phyloP scores from a whole-genome alignment of 2,113 vertebrate genomes.

The Hemichromis elongatus region DNA sequence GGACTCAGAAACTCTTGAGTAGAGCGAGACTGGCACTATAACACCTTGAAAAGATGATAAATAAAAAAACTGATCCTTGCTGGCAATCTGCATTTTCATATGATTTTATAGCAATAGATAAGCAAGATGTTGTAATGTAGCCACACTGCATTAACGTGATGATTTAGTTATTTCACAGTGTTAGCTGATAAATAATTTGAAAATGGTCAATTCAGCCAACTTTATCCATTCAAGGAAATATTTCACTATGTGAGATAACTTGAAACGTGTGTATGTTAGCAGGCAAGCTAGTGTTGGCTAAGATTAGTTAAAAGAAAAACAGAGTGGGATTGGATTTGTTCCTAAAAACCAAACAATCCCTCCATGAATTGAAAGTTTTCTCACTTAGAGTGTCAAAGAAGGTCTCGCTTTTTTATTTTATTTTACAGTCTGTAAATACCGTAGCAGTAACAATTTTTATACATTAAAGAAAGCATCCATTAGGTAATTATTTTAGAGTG shows the following conservation, averaged over 20 bases:
- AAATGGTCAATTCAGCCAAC: not conserved
- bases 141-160: not conserved
- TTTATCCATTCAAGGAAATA: not conserved
- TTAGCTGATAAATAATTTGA: not conserved
- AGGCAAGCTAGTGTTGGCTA: not conserved
- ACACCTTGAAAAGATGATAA: not conserved
- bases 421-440: not conserved
- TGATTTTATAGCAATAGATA: not conserved
- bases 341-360: not conserved
- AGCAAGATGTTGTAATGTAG: not conserved
- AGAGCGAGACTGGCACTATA: not conserved
- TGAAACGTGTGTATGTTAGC: not conserved
- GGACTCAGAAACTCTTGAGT: not conserved
- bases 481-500: too few species aligned
- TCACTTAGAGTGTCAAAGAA: not conserved
- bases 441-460: too few species aligned
- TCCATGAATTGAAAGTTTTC: not conserved
- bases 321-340: not conserved
- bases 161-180: not conserved
- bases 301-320: not conserved
- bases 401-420: not conserved
- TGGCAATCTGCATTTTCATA: not conserved
- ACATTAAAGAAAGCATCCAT: too few species aligned
- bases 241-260: not conserved
- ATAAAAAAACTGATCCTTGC: not conserved